Base-by-base conservation (phyloP, 1,140 invertebrate species). In the Lepidurus apus region DNA sequence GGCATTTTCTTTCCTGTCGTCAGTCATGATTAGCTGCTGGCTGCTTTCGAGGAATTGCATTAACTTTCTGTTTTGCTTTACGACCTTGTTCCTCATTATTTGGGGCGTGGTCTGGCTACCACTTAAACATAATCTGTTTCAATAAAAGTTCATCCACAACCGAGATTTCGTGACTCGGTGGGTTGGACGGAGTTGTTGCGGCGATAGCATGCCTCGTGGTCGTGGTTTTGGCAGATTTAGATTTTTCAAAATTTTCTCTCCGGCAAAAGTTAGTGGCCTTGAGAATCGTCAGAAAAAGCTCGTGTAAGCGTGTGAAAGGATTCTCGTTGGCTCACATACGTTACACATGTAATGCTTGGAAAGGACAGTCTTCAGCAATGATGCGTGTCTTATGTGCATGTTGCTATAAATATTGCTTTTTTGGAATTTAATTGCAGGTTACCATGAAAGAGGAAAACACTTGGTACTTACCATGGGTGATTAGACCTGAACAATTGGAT, bases 391-490 rank as follows among this genome's bases (percentile, higher is more conserved):
- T n/a, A n/a, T 11, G 53, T 65, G 53, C 53, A 21, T 17, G 6
- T 65, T 65, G 53, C 13, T 65, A 13, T 17, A 21, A n/a, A 24
- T n/a, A 53, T 13, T 44, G 13, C 10, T 44, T 77, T 10, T 42
- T 77, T 4, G 9, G 13, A 11, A n/a, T 21, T 34, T 47, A 53
- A 47, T 42, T 45, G 10, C 13, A 26, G 43, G 26, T 42, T 13
- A 77, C 5, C n/a, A 79, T 79, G 78, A 79, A 79, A 74, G 78
- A 79, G 47, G 78, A 79, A 34, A 74, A 26, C 7, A 26, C 43
- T 34, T 79, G 78, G 78, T 79, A 43, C 47, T 44, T 43, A 13
- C 78, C 78, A 10, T 79, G 78, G 78, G 78, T 79, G 17, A 74
- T 45, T 26, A 42, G 43, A 43, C 74, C 78, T 42, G 78, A 75